Evolutionary conservation across 2,797 vertebrate genomes (phyloP).

Genomic region (Coendou prehensilis): DNA sequence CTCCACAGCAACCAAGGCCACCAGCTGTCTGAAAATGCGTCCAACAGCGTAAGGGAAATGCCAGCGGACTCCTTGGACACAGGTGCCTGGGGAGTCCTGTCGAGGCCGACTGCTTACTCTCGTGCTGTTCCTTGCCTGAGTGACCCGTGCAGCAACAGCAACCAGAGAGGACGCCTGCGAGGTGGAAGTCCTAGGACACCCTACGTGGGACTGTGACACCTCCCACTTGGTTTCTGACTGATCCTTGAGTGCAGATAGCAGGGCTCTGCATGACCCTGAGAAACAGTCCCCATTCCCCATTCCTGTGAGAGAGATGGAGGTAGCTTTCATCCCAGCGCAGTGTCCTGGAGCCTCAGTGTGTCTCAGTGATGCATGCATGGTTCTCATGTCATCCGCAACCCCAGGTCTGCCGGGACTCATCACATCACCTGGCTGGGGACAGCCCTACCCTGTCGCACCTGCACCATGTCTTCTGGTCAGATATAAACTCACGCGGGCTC

Average conservation of each 20-base stretch:
- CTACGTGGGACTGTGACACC: background rate
- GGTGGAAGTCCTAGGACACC: background rate
- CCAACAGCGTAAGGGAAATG: background rate
- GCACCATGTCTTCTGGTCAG: background rate
- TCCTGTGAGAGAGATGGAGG: accelerated
- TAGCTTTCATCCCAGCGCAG: background rate
- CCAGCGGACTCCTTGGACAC: background rate
- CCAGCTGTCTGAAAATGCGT: background rate
- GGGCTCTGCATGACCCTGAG: background rate
- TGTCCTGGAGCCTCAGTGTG: background rate
- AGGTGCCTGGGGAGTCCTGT: background rate
- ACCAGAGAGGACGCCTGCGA: background rate
- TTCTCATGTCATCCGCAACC: background rate
- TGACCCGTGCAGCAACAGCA: background rate
- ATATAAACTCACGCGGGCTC: background rate
- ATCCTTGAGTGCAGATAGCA: background rate
- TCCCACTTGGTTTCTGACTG: background rate
- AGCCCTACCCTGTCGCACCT: background rate
- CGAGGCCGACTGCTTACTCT: background rate
- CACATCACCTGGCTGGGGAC: background rate
- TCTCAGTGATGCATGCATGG: background rate
- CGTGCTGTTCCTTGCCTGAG: background rate
- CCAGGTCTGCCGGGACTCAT: background rate
- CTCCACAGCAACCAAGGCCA: background rate
- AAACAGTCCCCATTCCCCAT: accelerated